These are phyloP conservation scores for Girardia tigrina DNA, from an alignment of 2,888 invertebrate genomes.

Conservation along the genomic window DNA sequence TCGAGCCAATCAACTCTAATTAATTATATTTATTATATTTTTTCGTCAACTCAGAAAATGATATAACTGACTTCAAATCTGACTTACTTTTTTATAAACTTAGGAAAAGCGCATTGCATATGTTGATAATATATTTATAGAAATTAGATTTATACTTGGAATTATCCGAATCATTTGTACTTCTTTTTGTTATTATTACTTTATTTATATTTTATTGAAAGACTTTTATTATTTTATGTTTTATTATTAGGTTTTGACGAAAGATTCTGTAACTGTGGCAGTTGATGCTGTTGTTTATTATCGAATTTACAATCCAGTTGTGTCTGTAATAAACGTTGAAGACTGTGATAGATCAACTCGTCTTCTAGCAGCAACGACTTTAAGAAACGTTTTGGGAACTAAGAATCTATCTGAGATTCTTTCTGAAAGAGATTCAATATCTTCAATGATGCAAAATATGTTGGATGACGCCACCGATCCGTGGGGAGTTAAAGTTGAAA, in stretches of 20 bases:
- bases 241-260: not conserved
- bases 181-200: no score
- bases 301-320: not conserved
- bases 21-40: no score
- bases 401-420: not conserved
- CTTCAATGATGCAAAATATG: conserved; percentile 5
- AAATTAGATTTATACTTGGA: no score
- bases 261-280: not conserved
- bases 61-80: no score
- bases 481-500: conserved; percentile 29
- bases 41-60: no score
- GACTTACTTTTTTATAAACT: no score
- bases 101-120: no score
- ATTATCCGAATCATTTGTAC: no score
- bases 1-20: no score
- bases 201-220: no score
- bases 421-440: conserved; percentile 9
- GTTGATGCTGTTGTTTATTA: conserved; percentile 10
- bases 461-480: conserved; percentile 30
- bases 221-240: no score
- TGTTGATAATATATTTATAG: no score
- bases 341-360: not conserved
- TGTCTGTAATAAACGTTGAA: conserved; percentile 1
- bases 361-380: not conserved
- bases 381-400: not conserved